Conservation (phyloP, 2,888 invertebrate species). For the Autographa gamma region DNA sequence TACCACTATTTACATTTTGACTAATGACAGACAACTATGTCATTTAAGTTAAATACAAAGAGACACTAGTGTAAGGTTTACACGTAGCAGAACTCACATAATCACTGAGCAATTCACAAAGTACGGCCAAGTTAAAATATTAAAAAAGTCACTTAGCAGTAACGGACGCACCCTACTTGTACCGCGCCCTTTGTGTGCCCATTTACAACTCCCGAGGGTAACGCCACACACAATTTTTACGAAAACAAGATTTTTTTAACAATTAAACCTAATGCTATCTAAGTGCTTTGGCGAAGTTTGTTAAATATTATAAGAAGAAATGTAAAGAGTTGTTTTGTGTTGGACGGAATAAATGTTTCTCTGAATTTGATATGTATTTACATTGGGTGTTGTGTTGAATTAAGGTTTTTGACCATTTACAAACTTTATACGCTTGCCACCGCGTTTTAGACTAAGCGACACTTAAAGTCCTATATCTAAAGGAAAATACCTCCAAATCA, state of each 20-base stretch:
- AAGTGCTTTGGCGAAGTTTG: not conserved
- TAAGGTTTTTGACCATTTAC: too few relatives aligned
- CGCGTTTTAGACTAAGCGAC: too few relatives aligned
- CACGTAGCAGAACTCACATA: conserved; percentile 19
- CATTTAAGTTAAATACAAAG: not conserved
- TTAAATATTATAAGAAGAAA: not conserved
- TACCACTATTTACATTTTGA: not conserved
- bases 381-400: not conserved
- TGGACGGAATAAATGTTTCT: not conserved
- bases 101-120: conserved; percentile 28
- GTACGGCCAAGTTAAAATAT: conserved; percentile 53
- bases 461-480: not conserved
- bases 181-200: conserved; percentile 44
- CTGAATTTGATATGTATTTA: not conserved
- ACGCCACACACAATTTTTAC: conserved; percentile 41
- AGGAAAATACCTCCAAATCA: too few relatives aligned
- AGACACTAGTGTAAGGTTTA: not conserved
- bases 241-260: conserved; percentile 38
- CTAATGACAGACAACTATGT: not conserved
- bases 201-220: conserved; percentile 51
- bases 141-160: conserved; percentile 56
- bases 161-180: conserved; percentile 42
- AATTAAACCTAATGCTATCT: conserved; percentile 31
- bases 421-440: too few relatives aligned
- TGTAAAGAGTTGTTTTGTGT: not conserved